Evolutionary conservation across 2,888 invertebrate genomes (phyloP).

Genomic region (Megaustenia siamemsis): DNA sequence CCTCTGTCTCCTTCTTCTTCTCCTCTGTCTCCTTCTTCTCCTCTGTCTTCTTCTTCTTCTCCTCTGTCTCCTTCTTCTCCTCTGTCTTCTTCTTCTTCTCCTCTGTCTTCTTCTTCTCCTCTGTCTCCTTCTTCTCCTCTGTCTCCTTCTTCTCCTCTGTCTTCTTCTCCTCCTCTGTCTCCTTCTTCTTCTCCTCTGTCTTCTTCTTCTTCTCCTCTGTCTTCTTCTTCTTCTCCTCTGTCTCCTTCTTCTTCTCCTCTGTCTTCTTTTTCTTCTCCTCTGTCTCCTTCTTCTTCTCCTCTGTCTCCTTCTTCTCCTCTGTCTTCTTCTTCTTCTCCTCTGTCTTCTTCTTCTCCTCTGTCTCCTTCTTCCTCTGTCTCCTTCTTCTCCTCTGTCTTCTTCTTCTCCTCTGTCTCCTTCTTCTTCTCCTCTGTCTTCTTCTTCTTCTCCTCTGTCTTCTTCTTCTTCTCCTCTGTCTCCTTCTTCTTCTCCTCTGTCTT

Average conservation of each 20-base stretch:
- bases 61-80: neutral
- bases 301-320: neutral
- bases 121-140: too few relatives aligned
- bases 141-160: neutral
- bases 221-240: neutral
- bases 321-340: neutral
- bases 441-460: neutral
- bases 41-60: too few relatives aligned
- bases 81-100: neutral
- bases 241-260: neutral
- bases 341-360: neutral
- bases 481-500: neutral
- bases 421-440: neutral
- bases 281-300: neutral
- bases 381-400: neutral
- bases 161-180: neutral
- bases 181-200: neutral
- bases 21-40: too few relatives aligned
- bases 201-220: neutral
- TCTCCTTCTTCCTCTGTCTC: neutral
- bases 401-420: neutral
- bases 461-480: neutral
- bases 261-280: neutral
- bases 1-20: too few relatives aligned
- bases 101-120: neutral